Base-by-base conservation (phyloP, 2,113 vertebrate species). In the Mus pahari region DNA sequence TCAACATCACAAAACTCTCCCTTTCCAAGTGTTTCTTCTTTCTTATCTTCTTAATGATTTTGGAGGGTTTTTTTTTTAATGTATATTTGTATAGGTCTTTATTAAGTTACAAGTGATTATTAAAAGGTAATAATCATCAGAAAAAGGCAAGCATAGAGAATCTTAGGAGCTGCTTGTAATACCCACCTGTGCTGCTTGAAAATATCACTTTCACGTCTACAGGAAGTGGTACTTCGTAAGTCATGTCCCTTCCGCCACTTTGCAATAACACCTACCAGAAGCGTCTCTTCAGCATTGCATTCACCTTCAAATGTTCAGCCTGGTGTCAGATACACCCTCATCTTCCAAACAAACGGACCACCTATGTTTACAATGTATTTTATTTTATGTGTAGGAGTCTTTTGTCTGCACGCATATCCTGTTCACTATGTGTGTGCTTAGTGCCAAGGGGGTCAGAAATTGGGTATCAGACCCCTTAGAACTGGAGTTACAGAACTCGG, bases 101-200 rank as follows among this genome's bases (percentile, higher is more conserved):
- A 14, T 33, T 36, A 13, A 36, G 66, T 68, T 68, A 36, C 12
- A 89, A 64, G 33, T n/a, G 7, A 79, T 8, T 87, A 16, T 26
- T 64, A 36, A 75, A 42, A 62, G 68, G 64, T 84, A 89, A 89
- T 58, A 94, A 73, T 66, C 7, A 53, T 62, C 82, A 71, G 66
- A 68, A 73, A 97, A 93, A 94, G 16, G 82, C 50, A 94, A 66
- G 53, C 88, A 75, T 20, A 42, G 87, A 86, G 86, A 90, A 58
- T 48, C 48, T 78, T 50, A 39, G 58, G 93, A 95, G 4, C n/a
- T 74, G 20, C 60, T 94, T 78, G 11, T 10, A 83, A 68, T 33
- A 55, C 7, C 78, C 73, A 68, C 17, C 22, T 86, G 33, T 19
- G n/a, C 48, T 75, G 58, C 53, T 77, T 73, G 48, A 70, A 97